Evolutionary conservation across 1,140 invertebrate species (phyloP), one percentile per base, ranked within the genome.

Genomic region (Brachionus koreanus): DNA sequence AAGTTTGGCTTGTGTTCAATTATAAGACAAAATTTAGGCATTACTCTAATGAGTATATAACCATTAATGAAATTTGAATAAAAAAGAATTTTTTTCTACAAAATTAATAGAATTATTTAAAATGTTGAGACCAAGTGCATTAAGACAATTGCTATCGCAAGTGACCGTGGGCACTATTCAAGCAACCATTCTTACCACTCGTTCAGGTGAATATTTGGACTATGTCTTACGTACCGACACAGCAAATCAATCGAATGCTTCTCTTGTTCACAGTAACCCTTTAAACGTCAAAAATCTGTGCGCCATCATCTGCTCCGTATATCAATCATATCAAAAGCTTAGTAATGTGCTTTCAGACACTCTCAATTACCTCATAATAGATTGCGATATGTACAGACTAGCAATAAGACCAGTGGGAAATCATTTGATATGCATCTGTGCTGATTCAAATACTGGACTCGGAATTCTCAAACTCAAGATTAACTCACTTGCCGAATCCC

Each of bases 371-470:
- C 13, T 79, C 6, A 79, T 79, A 37, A 65, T 79, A 9, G 76
- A 79, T 29, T 79, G 49, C 37, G 76, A 79, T 16, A 57, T 65
- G 46, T 79, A 79, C 39, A 25, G 76, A 16, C 13, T 79, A 57
- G 76, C 76, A 16, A 65, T 79, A 13, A 35, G 76, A 61, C 49
- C 76, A n/a, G 46, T 77, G 2, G 75, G 75, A 35, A 61, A 77
- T 52, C 75, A 77, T 61, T 37, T 77, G 19, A 61, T 77, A n/a
- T 57, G 46, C 52, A 77, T 77, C 9, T 77, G 75, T 9, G 75
- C 75, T 12, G 75, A 77, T 52, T 77, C 75, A 49, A 77, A 77
- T 37, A 77, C 75, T 33, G 75, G 75, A 9, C 75, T 77, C n/a
- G 75, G 75, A 19, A 77, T 77, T n/a, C 43, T 77, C 19, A 77